phyloP scores from a whole-genome alignment of 1,140 invertebrate species.

The Tribolium castaneum region DNA sequence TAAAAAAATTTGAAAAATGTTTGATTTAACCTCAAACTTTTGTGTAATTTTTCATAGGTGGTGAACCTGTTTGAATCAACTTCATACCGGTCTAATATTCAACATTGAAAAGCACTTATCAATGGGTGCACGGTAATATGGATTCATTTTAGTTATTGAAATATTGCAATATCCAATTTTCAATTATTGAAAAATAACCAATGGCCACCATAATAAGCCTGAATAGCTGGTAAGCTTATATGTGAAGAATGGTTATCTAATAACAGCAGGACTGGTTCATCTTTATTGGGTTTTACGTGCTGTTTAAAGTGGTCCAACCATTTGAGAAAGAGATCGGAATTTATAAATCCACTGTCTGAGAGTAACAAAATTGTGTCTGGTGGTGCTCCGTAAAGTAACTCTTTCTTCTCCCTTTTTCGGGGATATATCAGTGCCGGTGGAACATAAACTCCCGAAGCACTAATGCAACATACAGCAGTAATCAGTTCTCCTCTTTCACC shows the following conservation, averaged over 20 bases:
- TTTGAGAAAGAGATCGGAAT: conserved; percentile 44
- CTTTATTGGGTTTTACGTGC: conserved; percentile 13
- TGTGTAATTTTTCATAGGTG: no score
- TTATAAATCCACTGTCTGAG: conserved; percentile 48
- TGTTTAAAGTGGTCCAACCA: conserved; percentile 49
- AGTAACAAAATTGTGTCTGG: conserved; percentile 43
- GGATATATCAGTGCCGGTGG: not conserved
- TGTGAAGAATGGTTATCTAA: conserved; percentile 57
- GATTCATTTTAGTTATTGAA: no score
- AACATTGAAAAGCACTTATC: no score
- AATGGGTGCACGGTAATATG: no score
- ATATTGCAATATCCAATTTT: no score
- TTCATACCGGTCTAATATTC: no score
- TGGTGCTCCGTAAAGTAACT: not conserved
- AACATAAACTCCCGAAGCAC: conserved; percentile 5
- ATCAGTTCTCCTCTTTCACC: not conserved
- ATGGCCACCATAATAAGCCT: no score
- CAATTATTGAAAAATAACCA: no score
- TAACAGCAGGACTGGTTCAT: conserved; percentile 46
- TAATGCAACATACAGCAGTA: not conserved
- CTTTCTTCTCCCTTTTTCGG: not conserved
- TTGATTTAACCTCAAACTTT: no score
- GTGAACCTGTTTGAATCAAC: no score
- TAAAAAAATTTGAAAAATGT: no score
- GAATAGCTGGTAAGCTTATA: conserved; percentile 62